Evolutionary conservation across 2,113 vertebrate genomes (phyloP).

Genomic region (Oryctolagus cuniculus): mOryCun1.1 NC_091449.1:26702001-26702500

Average conservation of each 20-base stretch:
- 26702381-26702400: not conserved
- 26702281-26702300: rapidly evolving
- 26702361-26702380: not conserved
- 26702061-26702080: no score
- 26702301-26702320: not conserved
- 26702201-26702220: not conserved
- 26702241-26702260: not conserved
- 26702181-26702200: no score
- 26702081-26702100: no score
- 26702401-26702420: not conserved
- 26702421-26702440: not conserved
- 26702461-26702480: not conserved
- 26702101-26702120: no score
- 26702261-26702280: not conserved
- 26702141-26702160: no score
- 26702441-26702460: no score
- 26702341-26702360: not conserved
- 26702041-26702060: no score
- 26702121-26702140: no score
- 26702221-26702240: not conserved
- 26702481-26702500: not conserved
- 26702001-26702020: no score
- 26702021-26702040: no score
- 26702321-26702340: rapidly evolving
- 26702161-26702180: no score